These are phyloP conservation scores for Antheraea yamamai DNA, from an alignment of 2,888 invertebrate genomes.

Conservation along the genomic window DNA sequence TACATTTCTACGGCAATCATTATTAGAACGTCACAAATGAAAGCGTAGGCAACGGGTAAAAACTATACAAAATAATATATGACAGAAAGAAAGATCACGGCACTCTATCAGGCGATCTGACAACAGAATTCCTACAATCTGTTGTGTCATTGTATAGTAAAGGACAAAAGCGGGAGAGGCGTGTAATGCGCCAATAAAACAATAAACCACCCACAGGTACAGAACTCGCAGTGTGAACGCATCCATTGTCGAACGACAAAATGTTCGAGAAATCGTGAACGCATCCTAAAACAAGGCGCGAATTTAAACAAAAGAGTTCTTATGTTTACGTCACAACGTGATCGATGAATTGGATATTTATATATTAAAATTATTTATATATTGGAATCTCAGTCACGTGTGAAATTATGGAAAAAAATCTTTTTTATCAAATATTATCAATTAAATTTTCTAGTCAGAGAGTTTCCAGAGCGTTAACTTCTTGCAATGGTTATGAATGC, in stretches of 20 bases:
- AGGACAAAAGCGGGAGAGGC: constrained; percentile 54
- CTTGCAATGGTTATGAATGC: too few species aligned
- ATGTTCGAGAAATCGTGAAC: constrained; percentile 25
- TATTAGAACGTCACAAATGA: constrained; percentile 9
- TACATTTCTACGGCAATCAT: not conserved
- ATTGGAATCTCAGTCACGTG: not conserved
- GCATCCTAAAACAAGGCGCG: constrained; percentile 39
- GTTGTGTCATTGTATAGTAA: constrained; percentile 62
- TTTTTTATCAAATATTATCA: not conserved
- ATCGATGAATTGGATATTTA: constrained; percentile 37
- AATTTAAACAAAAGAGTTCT: constrained; percentile 46
- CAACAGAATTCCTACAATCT: constrained; percentile 64
- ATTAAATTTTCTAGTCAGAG: too few species aligned
- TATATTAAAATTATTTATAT: constrained; percentile 22
- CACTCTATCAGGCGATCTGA: constrained; percentile 64
- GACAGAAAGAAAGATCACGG: constrained; percentile 69
- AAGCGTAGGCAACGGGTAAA: constrained; percentile 39
- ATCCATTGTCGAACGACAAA: constrained; percentile 34
- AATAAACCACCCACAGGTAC: constrained; percentile 72
- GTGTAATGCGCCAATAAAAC: constrained; percentile 69
- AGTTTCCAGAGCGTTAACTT: too few species aligned
- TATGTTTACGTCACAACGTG: constrained; percentile 40
- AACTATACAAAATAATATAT: constrained; percentile 47
- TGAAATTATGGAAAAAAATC: not conserved
- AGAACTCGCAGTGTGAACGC: constrained; percentile 37